phyloP scores from a whole-genome alignment of 2,113 vertebrate genomes.

The Zapornia atra region DNA sequence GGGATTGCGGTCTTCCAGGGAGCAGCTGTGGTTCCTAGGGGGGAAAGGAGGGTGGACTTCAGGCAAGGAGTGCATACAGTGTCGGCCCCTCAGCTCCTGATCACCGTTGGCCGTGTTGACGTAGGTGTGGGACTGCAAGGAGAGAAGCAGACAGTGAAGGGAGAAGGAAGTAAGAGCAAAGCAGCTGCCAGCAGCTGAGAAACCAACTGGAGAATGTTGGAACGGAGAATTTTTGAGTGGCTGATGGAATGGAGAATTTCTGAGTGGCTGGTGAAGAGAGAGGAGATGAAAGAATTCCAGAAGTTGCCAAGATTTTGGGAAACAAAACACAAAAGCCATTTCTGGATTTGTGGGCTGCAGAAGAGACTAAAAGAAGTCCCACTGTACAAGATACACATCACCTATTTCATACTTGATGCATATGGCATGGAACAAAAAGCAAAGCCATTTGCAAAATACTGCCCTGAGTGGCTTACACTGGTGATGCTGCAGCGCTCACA shows the following conservation, averaged over 20 bases:
- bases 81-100: slow-evolving; percentile 87
- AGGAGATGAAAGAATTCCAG: not conserved
- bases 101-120: slow-evolving; percentile 92
- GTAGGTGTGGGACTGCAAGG: slow-evolving; percentile 92
- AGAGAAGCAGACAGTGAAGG: slow-evolving; percentile 50
- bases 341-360: not conserved
- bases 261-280: not conserved
- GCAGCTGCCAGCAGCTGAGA: not conserved
- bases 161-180: not conserved
- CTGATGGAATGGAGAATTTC: not conserved
- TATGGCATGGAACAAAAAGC: not conserved
- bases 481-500: not conserved
- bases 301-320: not conserved
- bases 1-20: slow-evolving; percentile 86
- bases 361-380: not conserved
- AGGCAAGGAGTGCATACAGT: slow-evolving; percentile 90
- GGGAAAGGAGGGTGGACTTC: slow-evolving; percentile 86
- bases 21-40: slow-evolving; percentile 80
- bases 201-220: too few species aligned
- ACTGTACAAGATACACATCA: not conserved
- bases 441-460: not conserved
- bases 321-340: not conserved
- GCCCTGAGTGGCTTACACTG: not conserved
- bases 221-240: fast-evolving
- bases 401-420: fast-evolving